Base-by-base conservation (phyloP, 2,888 invertebrate genomes). In the Drosophila barbarae region DNA sequence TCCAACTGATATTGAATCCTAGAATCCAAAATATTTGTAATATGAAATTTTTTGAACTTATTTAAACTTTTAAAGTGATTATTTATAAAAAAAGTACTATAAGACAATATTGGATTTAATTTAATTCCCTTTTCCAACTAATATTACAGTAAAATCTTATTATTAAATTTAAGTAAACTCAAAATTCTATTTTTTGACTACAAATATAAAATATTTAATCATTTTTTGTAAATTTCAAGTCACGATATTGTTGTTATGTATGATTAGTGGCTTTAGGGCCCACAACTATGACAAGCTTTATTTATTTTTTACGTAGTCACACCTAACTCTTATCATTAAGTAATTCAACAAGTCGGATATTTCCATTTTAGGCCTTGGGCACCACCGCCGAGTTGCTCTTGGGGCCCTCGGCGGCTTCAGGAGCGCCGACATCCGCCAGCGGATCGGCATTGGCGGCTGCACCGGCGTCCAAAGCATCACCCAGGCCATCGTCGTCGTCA, bases 401-500 rank as follows among this genome's bases (percentile, higher is more conserved):
- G 18, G 41, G 34, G 4, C 34, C 30, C n/a, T 47, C 55, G 3
- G 59, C 44, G 5, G 72, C 35, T 6, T 41, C 46, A 7, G 68
- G 50, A 10, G 57, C 72, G 1, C 71, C 83, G 18, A 67, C 69
- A 15, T 79, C 68, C 3, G 57, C 53, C 10, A 76, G 51, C n/a
- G 73, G 71, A 52, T 78, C 76, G 3, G 72, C 67, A 18, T 76
- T 69, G 5, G 54, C 67, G 26, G 55, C 54, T 41, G 71, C 77
- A 10, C 64, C 50, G 5, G 82, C 74, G 36, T 69, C 76, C 35
- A 81, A 71, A n/a, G 87, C 76, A 59, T 86, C 81, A 28, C 86
- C 57, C 4, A 76, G 52, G 1, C 92, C 77, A 42, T 87, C 89
- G 18, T 92, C 90, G 6, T 87, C 88, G 36, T 92, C 92, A 66